phyloP scores from a whole-genome alignment of 2,888 invertebrate species.

The Oxytorus armatus region DNA sequence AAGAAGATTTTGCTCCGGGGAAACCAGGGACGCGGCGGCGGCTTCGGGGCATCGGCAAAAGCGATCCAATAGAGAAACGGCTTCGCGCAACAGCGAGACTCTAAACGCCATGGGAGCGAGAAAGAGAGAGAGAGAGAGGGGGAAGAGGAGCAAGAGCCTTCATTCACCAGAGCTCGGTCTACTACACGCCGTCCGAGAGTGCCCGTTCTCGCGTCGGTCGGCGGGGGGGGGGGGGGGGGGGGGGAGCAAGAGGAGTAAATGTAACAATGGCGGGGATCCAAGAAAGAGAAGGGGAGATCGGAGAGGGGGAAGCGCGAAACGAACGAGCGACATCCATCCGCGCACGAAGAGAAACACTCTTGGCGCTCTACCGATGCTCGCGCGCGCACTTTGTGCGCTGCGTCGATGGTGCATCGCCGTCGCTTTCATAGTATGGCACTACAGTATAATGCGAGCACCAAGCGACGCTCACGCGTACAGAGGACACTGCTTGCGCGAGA shows the following conservation, averaged over 20 bases:
- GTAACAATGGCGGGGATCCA: conserved; percentile 1
- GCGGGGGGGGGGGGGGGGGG: neutral
- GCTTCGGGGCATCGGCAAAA: conserved; percentile 27
- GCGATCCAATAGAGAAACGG: conserved; percentile 14
- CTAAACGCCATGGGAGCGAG: conserved; percentile 69
- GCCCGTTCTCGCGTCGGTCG: conserved; percentile 45
- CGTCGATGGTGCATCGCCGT: conserved; percentile 58
- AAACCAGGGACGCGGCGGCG: neutral
- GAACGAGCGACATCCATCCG: conserved; percentile 54
- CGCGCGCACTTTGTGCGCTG: conserved; percentile 41
- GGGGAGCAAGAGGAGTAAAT: conserved; percentile 63
- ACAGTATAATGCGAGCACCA: conserved; percentile 36
- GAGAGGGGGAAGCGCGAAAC: conserved; percentile 82
- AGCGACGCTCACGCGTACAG: conserved; percentile 54
- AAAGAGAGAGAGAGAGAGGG: conserved; percentile 21
- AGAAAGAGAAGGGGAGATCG: neutral
- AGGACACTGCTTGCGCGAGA: neutral
- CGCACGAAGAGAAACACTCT: conserved; percentile 21
- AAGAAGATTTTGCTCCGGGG: conserved; percentile 14
- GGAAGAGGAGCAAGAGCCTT: conserved; percentile 49
- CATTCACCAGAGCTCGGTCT: conserved; percentile 68
- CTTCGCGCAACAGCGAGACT: conserved; percentile 27
- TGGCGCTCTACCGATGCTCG: conserved; percentile 39
- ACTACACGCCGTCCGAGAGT: conserved; percentile 60
- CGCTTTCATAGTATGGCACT: conserved; percentile 44